These are phyloP conservation scores for Parelbella ahira DNA, from an alignment of 2,888 invertebrate species.

Conservation along the genomic window DNA sequence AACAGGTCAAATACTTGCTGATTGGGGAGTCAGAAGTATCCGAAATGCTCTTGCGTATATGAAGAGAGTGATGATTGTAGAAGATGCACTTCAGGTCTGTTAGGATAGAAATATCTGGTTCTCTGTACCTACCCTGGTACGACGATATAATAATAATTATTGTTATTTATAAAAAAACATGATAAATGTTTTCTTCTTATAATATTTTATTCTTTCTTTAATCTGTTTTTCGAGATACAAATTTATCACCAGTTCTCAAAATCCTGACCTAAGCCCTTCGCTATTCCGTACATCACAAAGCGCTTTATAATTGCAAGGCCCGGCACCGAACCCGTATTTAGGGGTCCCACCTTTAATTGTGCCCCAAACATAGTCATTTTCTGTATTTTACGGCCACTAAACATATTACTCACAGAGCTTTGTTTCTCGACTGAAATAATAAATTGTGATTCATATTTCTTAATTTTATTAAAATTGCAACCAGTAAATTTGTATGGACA, in stretches of 20 bases:
- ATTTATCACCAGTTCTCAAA: slow-evolving; percentile 22
- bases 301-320: slow-evolving; percentile 49
- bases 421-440: slow-evolving; percentile 16
- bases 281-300: slow-evolving; percentile 46
- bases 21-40: too few relatives aligned
- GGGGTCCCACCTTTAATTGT: slow-evolving; percentile 43
- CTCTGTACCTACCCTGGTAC: too few relatives aligned
- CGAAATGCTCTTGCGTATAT: too few relatives aligned
- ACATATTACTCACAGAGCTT: slow-evolving; percentile 24
- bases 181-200: too few relatives aligned
- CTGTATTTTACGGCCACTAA: slow-evolving; percentile 39
- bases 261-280: slow-evolving; percentile 21
- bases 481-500: background rate
- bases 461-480: slow-evolving; percentile 17
- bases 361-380: slow-evolving; percentile 47
- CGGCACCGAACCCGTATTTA: slow-evolving; percentile 27
- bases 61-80: too few relatives aligned
- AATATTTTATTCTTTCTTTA: too few relatives aligned
- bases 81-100: too few relatives aligned
- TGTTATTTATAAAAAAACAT: too few relatives aligned
- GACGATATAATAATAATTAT: too few relatives aligned
- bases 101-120: too few relatives aligned
- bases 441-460: slow-evolving; percentile 13
- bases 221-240: too few relatives aligned
- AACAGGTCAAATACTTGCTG: too few relatives aligned